phyloP scores from a whole-genome alignment of 2,797 vertebrate species.

The Podarcis lilfordi region DNA sequence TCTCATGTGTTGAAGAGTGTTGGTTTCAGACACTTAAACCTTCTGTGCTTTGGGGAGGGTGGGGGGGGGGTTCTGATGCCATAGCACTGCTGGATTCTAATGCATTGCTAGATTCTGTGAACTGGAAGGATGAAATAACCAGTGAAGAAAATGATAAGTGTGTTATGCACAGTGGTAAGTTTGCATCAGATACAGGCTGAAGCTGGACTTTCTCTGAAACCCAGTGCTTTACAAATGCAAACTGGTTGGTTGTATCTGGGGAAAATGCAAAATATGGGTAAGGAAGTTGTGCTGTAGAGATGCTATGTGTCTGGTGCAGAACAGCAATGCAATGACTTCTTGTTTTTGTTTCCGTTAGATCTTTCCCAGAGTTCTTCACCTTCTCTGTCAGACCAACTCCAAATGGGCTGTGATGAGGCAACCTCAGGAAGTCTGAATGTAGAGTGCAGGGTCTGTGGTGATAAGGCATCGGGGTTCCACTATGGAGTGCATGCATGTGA shows the following conservation, averaged over 20 bases:
- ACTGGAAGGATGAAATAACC: conserved; percentile 12
- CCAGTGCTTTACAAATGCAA: background rate
- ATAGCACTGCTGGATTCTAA: background rate
- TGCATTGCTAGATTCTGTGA: background rate
- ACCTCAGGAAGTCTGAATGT: conserved; percentile 84
- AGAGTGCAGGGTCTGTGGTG: conserved; percentile 97
- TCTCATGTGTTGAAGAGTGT: background rate
- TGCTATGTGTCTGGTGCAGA: accelerated
- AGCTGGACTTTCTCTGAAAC: conserved; percentile 2
- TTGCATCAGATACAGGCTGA: background rate
- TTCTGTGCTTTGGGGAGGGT: background rate
- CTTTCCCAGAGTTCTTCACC: conserved; percentile 88
- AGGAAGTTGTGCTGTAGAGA: background rate
- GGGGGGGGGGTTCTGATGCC: background rate
- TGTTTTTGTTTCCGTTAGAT: conserved; percentile 75
- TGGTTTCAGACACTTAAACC: conserved; percentile 9
- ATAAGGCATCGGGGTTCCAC: conserved; percentile 98
- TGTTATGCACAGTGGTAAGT: background rate
- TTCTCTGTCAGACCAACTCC: conserved; percentile 92
- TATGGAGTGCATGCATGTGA: conserved; percentile 98
- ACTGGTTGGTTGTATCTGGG: background rate
- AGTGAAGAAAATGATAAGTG: conserved; percentile 22
- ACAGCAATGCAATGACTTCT: accelerated
- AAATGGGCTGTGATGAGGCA: conserved; percentile 86
- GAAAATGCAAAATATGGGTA: background rate